Base-by-base conservation (phyloP, 2,797 vertebrate genomes). In the Xenops minutus region DNA sequence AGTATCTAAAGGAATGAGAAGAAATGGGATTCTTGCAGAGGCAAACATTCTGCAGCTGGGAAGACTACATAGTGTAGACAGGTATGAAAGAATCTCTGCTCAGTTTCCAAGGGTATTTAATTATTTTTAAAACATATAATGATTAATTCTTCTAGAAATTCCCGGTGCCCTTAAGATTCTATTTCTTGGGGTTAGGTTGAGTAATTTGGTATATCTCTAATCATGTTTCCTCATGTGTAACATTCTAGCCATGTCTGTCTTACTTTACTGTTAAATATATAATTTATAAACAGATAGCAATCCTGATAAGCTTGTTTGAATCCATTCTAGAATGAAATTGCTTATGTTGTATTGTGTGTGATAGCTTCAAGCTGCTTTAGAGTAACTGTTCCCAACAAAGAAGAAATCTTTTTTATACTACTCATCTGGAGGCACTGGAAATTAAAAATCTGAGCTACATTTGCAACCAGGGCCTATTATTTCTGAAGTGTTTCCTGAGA, bases 201-300 rank as follows among this genome's bases (percentile, higher is more conserved):
- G 74, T 94, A 96, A 97, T 97, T 95, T 96, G 79, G 88, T 94
- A 96, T 94, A 93, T 95, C 82, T 97, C 62, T 96, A 95, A 92
- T 95, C 41, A 3, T 92, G 91, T 94, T 94, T 96, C 67, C 89
- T 94, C 84, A 44, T 93, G 94, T 97, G 94, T 95, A 98, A 94
- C 75, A 77, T 95, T 95, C 91, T 88, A 96, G 83, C 92, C 71
- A 93, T 92, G 84, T 97, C 93, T 97, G 73, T 96, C 96, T 96
- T 93, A 52, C 89, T 97, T 97, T 96, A 93, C 80, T 92, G 81
- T 96, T 96, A 97, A 96, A 96, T 93, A 96, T 98, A 89, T 97
- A 95, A 96, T 96, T 96, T 97, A 97, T 96, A 98, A 96, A 97
- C 92, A 97, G 97, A 96, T 89, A 98, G 95, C 86, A 92, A 82